Conservation (phyloP, 2,113 vertebrate species). For the Atrichornis clamosus region DNA sequence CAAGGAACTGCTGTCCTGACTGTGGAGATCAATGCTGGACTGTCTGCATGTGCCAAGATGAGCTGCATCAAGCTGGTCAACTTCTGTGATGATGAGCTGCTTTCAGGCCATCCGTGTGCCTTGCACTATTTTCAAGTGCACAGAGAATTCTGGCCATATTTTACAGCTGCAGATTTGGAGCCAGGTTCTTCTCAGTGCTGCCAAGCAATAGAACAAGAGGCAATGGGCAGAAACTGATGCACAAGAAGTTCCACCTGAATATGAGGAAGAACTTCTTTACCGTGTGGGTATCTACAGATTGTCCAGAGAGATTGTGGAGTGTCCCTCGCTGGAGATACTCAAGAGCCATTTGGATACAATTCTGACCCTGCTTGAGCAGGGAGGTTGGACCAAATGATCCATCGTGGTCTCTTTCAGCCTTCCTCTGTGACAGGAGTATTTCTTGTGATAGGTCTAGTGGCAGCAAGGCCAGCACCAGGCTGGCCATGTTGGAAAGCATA, state of each 20-base stretch:
- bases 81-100: not conserved
- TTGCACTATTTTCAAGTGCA: not conserved
- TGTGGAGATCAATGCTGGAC: not conserved
- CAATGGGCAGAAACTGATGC: not conserved
- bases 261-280: not conserved
- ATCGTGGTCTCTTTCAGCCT: not conserved
- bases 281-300: not conserved
- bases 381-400: not conserved
- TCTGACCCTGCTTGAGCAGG: not conserved
- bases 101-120: not conserved
- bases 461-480: not conserved
- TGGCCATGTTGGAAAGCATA: not conserved
- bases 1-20: not conserved
- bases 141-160: not conserved
- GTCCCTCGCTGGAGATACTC: not conserved
- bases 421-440: not conserved
- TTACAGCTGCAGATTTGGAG: not conserved
- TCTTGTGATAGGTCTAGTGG: not conserved
- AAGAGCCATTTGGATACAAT: not conserved
- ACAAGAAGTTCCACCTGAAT: not conserved
- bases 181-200: not conserved
- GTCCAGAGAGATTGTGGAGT: not conserved
- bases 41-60: not conserved
- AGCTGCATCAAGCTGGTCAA: not conserved
- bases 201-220: not conserved